Conservation (phyloP, 2,797 vertebrate genomes). For the Pipistrellus kuhlii region DNA sequence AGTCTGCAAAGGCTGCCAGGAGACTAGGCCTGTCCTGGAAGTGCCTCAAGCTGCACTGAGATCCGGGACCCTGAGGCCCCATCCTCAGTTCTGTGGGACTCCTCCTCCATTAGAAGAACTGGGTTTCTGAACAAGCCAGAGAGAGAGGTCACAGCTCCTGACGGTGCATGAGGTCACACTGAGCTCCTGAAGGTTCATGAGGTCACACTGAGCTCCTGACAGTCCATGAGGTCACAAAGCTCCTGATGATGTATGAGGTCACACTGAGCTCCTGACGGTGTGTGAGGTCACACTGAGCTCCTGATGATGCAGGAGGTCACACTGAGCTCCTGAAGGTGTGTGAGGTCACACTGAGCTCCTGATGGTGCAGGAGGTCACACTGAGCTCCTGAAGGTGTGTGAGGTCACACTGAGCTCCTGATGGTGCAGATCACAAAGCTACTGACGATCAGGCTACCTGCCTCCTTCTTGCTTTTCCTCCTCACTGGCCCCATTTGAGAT, state of each 20-base stretch:
- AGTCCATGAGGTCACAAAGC: background rate
- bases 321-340: too few species aligned
- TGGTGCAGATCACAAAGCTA: too few species aligned
- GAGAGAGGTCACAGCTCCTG: background rate
- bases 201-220: background rate
- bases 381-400: accelerated
- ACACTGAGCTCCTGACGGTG: too few species aligned
- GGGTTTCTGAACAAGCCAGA: background rate
- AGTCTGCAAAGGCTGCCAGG: background rate
- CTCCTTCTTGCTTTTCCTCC: background rate
- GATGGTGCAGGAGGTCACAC: accelerated
- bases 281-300: background rate
- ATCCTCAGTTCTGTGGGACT: accelerated
- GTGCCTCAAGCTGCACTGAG: background rate
- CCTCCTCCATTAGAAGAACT: background rate
- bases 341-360: background rate
- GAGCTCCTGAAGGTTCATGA: accelerated
- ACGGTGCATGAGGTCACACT: accelerated
- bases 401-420: background rate
- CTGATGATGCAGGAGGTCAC: accelerated
- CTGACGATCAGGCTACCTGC: background rate
- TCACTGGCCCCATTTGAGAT: background rate
- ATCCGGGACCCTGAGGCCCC: background rate
- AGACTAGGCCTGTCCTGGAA: background rate
- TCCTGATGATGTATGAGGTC: accelerated